Conservation (phyloP, 2,113 vertebrate genomes). For the Agapornis roseicollis region DNA sequence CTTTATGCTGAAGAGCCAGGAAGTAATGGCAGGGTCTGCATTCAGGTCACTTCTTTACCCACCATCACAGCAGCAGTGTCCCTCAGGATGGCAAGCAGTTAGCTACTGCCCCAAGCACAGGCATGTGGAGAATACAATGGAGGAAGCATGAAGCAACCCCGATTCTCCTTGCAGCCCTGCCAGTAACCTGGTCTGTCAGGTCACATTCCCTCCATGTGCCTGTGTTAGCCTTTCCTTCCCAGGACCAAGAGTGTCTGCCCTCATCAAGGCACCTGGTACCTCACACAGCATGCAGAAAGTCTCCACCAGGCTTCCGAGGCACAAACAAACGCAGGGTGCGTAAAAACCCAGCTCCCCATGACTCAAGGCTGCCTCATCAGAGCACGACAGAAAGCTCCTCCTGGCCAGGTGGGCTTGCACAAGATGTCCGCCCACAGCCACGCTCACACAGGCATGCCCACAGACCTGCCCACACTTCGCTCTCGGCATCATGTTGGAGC, state of each 20-base stretch:
- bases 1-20: background rate
- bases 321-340: accelerated
- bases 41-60: background rate
- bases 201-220: background rate
- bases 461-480: background rate
- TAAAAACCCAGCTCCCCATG: background rate
- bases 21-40: background rate
- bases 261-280: accelerated
- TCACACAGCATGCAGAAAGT: background rate
- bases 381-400: background rate
- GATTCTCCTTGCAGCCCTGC: background rate
- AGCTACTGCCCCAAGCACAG: background rate
- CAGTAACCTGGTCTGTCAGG: background rate
- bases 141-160: background rate
- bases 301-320: background rate
- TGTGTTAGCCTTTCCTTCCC: background rate
- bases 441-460: background rate
- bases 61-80: background rate
- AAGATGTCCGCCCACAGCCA: background rate
- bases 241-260: background rate
- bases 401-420: slow-evolving; percentile 13
- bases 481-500: accelerated
- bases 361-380: background rate
- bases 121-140: background rate
- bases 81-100: background rate